Evolutionary conservation across 2,888 invertebrate species (phyloP).

Genomic region (Xylota segnis): DNA sequence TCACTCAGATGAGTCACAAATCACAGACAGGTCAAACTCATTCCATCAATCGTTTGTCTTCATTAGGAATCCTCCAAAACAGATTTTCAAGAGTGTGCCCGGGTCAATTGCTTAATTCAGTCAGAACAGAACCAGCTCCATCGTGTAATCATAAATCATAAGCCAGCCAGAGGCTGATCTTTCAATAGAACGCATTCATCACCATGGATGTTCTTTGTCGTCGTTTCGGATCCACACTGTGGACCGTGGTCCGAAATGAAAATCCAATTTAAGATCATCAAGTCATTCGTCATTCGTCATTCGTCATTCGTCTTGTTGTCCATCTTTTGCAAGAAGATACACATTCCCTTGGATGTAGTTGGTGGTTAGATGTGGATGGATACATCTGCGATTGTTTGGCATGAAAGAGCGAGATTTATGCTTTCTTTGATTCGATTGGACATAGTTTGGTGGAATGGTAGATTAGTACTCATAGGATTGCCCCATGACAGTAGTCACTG

Average conservation of each 20-base stretch:
- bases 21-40: neutral
- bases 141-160: conserved; percentile 52
- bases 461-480: too few species aligned
- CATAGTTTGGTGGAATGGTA: too few species aligned
- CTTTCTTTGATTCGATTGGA: too few species aligned
- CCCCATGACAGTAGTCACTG: too few species aligned
- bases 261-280: conserved; percentile 54
- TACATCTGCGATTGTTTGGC: too few species aligned
- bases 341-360: neutral
- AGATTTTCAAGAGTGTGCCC: conserved; percentile 1
- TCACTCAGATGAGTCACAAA: too few species aligned
- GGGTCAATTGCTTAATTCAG: conserved; percentile 64
- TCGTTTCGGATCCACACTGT: neutral
- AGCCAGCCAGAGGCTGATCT: conserved; percentile 36
- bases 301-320: conserved; percentile 25
- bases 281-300: conserved; percentile 38
- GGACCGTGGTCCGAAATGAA: conserved; percentile 18
- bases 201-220: neutral
- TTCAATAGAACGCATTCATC: conserved; percentile 39
- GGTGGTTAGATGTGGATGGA: conserved; percentile 8
- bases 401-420: conserved; percentile 3
- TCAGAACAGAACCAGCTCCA: conserved; percentile 40
- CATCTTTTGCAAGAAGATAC: neutral
- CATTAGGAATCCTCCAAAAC: neutral
- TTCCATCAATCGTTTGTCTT: conserved; percentile 32